Evolutionary conservation across 1,140 invertebrate genomes (phyloP), one percentile per base, ranked within the genome.

Genomic region (Hydropsyche tenuis): DNA sequence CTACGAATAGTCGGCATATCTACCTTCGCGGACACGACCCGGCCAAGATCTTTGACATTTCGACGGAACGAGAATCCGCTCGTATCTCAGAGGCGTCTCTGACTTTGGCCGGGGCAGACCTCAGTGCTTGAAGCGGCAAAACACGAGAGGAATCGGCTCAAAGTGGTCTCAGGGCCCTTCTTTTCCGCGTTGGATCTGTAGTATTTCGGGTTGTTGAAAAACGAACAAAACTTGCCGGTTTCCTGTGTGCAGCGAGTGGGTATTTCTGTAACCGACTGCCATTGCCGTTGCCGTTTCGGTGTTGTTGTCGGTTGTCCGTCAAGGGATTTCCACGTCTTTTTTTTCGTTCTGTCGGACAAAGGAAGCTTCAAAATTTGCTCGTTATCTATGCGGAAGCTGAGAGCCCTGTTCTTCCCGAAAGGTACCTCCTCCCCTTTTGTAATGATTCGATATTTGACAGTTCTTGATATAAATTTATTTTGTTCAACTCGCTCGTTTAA

Each of bases 191-290:
- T n/a, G n/a, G n/a, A 51, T 23, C 27, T n/a, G 27, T 65, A 16
- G 63, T 43, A 45, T 65, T 42, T 45, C 63, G 27, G 65, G 18
- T 68, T 43, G 43, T n/a, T n/a, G 66, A 74, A 77, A 77, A 73
- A 77, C 73, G 70, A 71, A 73, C 72, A 71, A 56, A 73, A 74
- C 75, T 65, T n/a, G n/a, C n/a, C n/a, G 74, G 71, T 77, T 77
- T 77, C 75, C 75, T 77, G 75, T 77, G 73, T 65, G 60, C 63
- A 16, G 65, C 12, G 51, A 3, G 22, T 20, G 56, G 22, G 65
- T 77, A 77, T 77, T 77, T 77, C 75, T 65, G 75, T 72, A 74
- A 53, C 37, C 69, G 45, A 18, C 37, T 18, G 14, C 68, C n/a
- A 27, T 30, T 16, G 30, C 30, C 30, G 3, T 37, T 9, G 3